phyloP scores from a whole-genome alignment of 2,888 invertebrate genomes.

The Tachina fera region DNA sequence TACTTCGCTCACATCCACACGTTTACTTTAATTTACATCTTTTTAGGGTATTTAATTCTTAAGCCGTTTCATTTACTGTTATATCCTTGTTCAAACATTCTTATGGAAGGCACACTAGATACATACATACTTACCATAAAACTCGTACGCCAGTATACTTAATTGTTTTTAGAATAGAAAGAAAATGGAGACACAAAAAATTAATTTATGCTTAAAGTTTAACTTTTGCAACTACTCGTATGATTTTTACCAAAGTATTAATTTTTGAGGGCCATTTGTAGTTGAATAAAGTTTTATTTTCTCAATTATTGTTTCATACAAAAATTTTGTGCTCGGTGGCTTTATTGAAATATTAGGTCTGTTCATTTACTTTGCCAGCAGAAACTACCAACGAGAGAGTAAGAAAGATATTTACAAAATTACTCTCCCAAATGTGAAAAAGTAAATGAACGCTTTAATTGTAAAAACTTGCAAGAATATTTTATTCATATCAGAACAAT shows the following conservation, averaged over 20 bases:
- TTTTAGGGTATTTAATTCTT: conserved; percentile 54
- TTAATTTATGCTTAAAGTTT: conserved; percentile 39
- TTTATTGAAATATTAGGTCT: neutral
- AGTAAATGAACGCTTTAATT: too few relatives aligned
- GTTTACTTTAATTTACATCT: conserved; percentile 56
- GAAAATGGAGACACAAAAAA: neutral
- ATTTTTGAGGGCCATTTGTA: conserved; percentile 28
- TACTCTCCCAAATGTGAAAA: too few relatives aligned
- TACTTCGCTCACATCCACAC: conserved; percentile 21
- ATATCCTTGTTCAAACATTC: conserved; percentile 20
- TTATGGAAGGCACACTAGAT: conserved; percentile 2
- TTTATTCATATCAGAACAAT: too few relatives aligned
- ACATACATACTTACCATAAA: neutral
- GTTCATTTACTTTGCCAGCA: too few relatives aligned
- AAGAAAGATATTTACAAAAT: too few relatives aligned
- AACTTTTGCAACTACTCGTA: conserved; percentile 47
- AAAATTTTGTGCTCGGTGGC: neutral
- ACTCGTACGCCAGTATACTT: neutral
- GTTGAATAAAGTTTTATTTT: neutral
- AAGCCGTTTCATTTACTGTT: conserved; percentile 39
- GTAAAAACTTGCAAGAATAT: too few relatives aligned
- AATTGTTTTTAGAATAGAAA: conserved; percentile 36
- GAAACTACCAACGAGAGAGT: too few relatives aligned
- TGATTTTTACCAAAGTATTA: conserved; percentile 51
- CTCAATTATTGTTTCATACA: neutral